phyloP scores from a whole-genome alignment of 2,888 invertebrate species.

The Watsonalla binaria region DNA sequence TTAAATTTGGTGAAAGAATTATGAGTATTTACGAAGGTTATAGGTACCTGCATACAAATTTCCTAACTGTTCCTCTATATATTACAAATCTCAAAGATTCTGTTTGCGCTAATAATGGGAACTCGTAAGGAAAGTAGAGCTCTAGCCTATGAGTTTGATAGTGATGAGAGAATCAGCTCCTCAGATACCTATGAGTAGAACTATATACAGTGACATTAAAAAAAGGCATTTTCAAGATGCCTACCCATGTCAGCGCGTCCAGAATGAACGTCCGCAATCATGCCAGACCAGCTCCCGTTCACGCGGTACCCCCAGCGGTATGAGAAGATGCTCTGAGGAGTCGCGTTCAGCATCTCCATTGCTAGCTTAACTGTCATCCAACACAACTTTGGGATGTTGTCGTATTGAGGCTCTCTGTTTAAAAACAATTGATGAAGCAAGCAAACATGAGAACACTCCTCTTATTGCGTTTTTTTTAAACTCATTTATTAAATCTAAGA shows the following conservation, averaged over 20 bases:
- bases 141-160: no score
- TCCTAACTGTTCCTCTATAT: no score
- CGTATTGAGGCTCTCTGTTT: constrained; percentile 44
- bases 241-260: constrained; percentile 53
- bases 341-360: constrained; percentile 55
- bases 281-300: constrained; percentile 53
- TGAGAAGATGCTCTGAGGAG: constrained; percentile 42
- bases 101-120: neutral
- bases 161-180: no score
- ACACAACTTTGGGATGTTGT: constrained; percentile 43
- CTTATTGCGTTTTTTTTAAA: no score
- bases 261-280: constrained; percentile 43
- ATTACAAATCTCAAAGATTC: neutral
- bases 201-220: no score
- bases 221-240: neutral
- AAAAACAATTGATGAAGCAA: neutral
- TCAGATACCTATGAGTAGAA: no score
- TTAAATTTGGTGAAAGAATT: no score
- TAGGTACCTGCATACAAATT: no score
- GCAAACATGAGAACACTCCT: no score
- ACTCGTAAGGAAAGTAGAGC: neutral
- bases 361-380: constrained; percentile 44
- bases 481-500: no score
- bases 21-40: no score
- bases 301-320: constrained; percentile 49